Evolutionary conservation across 2,888 invertebrate species (phyloP), one percentile per base, ranked within the genome.

Genomic region (Oscheius onirici): DNA sequence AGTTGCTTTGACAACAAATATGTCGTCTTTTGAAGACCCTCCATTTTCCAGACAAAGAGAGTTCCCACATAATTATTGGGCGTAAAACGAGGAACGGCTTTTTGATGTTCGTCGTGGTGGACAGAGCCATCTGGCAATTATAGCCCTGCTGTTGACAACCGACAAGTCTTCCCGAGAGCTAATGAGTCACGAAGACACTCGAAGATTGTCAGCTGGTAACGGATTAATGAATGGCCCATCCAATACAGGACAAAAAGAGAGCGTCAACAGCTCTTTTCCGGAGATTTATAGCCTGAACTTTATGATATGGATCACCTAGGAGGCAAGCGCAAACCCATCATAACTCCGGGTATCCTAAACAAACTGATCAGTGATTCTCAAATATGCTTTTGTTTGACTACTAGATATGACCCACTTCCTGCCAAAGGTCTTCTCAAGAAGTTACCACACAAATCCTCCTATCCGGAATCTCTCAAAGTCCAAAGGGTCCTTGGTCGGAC

Each of bases 141-240:
- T 46, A 24, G 22, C 49, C 63, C 63, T 63, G 46, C 63, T 63
- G 63, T 49, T 63, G 63, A 63, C 63, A 63, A 63, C 63, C 49
- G 60, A 22, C 24, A n/a, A 22, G 60, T 41, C 43, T 60, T 17
- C 24, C 43, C n/a, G 60, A 43, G 43, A 60, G 41, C 60, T 43
- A 60, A 60, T 60, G 44, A 60, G 49, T 49, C 34, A 34, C 34
- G 34, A 46, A 46, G 46, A 17, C 46, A 17, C 46, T 46, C 55
- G 34, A 34, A 34, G 34, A 34, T 34, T 34, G 34, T 55, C 55
- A 28, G 28, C 46, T 46, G 46, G 46, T 46, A 46, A 20, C n/a
- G 55, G 55, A 55, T 34, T 34, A 28, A 55, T 20, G 13, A 13
- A 22, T 52, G 52, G n/a, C 52, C 28, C 26, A 26, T 24, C 24